A percentile compares a stretch with the other conserved stretches of the same genome.
Conservation (phyloP, 2,888 invertebrate species). For the Plusia festucae region DNA sequence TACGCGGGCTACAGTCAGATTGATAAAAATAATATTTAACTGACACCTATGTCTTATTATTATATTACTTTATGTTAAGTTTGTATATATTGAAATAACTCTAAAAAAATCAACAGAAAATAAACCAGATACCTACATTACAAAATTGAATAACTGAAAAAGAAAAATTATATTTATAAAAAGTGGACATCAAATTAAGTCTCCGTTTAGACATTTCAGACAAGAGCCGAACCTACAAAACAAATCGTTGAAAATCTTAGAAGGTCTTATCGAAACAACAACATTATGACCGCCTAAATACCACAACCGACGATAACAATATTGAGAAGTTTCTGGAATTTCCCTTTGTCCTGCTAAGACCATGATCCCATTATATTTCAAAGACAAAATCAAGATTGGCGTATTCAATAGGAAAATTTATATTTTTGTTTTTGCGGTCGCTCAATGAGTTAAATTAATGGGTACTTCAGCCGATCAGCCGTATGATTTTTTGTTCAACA, state of each 20-base stretch:
- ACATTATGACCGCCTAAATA: slow-evolving; percentile 1
- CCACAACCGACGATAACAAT: not conserved
- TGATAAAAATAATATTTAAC: too few relatives aligned
- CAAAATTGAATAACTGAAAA: too few relatives aligned
- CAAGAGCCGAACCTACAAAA: not conserved
- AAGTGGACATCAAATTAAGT: too few relatives aligned
- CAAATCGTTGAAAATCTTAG: not conserved
- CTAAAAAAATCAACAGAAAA: too few relatives aligned
- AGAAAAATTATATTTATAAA: too few relatives aligned
- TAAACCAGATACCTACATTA: too few relatives aligned
- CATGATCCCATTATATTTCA: slow-evolving; percentile 33
- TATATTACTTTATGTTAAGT: too few relatives aligned
- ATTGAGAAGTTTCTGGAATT: slow-evolving; percentile 9
- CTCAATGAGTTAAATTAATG: slow-evolving; percentile 21
- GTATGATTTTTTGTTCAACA: slow-evolving; percentile 7
- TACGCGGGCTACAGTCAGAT: too few relatives aligned
- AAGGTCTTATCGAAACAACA: not conserved
- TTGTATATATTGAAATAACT: too few relatives aligned
- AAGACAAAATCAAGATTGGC: slow-evolving; percentile 34
- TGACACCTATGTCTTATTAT: too few relatives aligned
- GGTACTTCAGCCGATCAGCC: slow-evolving; percentile 9
- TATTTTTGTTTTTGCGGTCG: slow-evolving; percentile 34
- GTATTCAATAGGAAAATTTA: slow-evolving; percentile 35
- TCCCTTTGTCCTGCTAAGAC: slow-evolving; percentile 27
- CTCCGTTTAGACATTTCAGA: too few relatives aligned